A percentile compares a stretch with the other conserved stretches of the same genome.
Evolutionary conservation across 2,113 vertebrate genomes (phyloP).

Genomic region (Electrona antarctica): DNA sequence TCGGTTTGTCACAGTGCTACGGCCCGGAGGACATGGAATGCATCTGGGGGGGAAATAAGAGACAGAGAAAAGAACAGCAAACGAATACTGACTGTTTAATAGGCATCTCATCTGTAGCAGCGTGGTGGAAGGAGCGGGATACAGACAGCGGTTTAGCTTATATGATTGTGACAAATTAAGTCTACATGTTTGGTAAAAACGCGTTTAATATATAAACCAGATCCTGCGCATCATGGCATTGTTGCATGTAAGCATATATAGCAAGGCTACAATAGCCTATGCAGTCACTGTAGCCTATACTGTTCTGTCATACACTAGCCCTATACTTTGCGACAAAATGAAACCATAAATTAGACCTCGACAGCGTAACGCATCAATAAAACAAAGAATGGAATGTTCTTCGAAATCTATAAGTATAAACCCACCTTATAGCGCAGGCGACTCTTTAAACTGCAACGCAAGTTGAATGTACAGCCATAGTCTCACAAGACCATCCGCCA

Average conservation of each 20-base stretch:
- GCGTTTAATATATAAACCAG: conserved; percentile 48
- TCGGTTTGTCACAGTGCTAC: conserved; percentile 68
- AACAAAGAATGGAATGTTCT: conserved; percentile 6
- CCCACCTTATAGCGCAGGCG: conserved; percentile 61
- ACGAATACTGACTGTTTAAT: conserved; percentile 41
- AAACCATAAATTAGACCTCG: conserved; percentile 37
- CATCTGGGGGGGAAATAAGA: conserved; percentile 57
- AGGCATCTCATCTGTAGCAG: conserved; percentile 10
- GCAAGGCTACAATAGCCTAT: conserved; percentile 43
- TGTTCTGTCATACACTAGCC: conserved; percentile 46
- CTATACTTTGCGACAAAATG: conserved; percentile 71
- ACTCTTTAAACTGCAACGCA: conserved; percentile 63
- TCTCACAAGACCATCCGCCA: conserved; percentile 52
- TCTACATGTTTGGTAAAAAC: conserved; percentile 6
- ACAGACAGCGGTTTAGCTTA: neutral
- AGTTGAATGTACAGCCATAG: conserved; percentile 47
- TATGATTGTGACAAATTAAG: conserved; percentile 38
- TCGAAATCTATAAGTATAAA: conserved; percentile 28
- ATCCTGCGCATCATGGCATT: conserved; percentile 57
- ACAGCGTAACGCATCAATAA: conserved; percentile 35
- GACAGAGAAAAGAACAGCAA: conserved; percentile 41
- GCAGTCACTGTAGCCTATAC: conserved; percentile 20
- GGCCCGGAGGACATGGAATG: conserved; percentile 59
- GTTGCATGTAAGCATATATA: conserved; percentile 19
- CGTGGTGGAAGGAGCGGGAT: neutral